These are phyloP conservation scores for Drosophila hamatofila DNA, from an alignment of 2,888 invertebrate genomes.

Conservation along the genomic window DNA sequence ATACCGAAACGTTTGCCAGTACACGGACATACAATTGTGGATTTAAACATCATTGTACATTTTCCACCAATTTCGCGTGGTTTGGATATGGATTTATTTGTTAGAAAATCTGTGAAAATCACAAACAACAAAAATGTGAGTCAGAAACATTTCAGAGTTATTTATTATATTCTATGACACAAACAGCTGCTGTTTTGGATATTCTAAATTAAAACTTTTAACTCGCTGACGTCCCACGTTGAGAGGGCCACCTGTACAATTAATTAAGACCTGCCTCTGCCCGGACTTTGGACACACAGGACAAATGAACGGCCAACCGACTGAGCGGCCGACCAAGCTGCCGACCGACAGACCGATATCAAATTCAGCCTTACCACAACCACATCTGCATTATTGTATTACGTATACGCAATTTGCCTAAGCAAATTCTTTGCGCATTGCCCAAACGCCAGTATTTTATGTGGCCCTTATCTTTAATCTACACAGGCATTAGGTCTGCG, in stretches of 20 bases:
- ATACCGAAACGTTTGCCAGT: slow-evolving; percentile 10
- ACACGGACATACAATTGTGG: slow-evolving; percentile 2
- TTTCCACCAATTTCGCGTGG: slow-evolving; percentile 5
- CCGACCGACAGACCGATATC: slow-evolving; percentile 48
- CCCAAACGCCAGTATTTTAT: slow-evolving; percentile 59
- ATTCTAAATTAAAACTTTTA: slow-evolving; percentile 48
- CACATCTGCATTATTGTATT: slow-evolving; percentile 55
- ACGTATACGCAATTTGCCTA: slow-evolving; percentile 61
- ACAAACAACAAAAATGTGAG: slow-evolving; percentile 10
- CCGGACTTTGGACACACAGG: slow-evolving; percentile 9
- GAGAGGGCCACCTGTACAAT: slow-evolving; percentile 58
- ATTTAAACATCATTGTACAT: slow-evolving; percentile 10
- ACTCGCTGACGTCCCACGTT: slow-evolving; percentile 10
- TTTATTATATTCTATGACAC: slow-evolving; percentile 53
- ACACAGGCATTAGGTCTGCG: slow-evolving; percentile 70
- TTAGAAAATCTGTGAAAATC: slow-evolving; percentile 38
- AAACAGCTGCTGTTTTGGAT: slow-evolving; percentile 41
- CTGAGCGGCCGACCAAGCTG: slow-evolving; percentile 36
- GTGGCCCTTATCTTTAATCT: slow-evolving; percentile 75
- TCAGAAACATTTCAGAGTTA: slow-evolving; percentile 46
- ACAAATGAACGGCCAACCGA: neutral
- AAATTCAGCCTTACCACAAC: slow-evolving; percentile 38
- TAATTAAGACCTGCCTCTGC: slow-evolving; percentile 52
- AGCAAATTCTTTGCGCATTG: slow-evolving; percentile 52
- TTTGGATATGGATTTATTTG: slow-evolving; percentile 41